phyloP scores from a whole-genome alignment of 2,888 invertebrate genomes.

The Anorthoa munda region DNA sequence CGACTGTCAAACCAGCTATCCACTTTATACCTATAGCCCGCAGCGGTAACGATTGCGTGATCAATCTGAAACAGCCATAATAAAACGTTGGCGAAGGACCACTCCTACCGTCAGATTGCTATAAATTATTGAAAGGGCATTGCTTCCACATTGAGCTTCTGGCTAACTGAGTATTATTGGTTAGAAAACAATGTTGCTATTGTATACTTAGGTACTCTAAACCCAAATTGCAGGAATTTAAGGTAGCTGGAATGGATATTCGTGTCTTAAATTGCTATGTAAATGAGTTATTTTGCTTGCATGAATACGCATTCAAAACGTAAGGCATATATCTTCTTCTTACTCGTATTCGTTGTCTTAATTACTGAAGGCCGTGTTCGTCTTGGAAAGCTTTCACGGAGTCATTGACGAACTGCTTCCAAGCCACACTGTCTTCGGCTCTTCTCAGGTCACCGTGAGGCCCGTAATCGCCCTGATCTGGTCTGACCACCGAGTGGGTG shows the following conservation, averaged over 20 bases:
- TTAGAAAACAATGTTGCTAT: slow-evolving; percentile 15
- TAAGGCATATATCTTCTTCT: too few species aligned
- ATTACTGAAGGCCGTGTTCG: too few species aligned
- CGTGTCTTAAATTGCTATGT: background rate
- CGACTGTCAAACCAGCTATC: background rate
- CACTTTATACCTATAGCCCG: slow-evolving; percentile 13
- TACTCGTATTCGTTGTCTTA: too few species aligned
- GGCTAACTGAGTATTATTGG: slow-evolving; percentile 25
- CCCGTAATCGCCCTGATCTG: too few species aligned
- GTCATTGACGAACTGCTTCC: too few species aligned
- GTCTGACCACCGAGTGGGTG: too few species aligned
- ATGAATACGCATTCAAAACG: background rate
- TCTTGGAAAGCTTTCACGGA: too few species aligned
- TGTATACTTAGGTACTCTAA: background rate
- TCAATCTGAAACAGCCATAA: slow-evolving; percentile 19
- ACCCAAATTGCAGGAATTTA: background rate
- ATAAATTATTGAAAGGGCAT: slow-evolving; percentile 46
- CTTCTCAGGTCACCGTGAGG: too few species aligned
- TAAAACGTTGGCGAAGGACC: slow-evolving; percentile 33
- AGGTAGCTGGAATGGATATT: background rate
- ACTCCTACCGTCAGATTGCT: slow-evolving; percentile 31
- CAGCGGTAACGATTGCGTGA: slow-evolving; percentile 30
- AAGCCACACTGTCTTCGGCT: too few species aligned
- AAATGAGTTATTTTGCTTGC: background rate
- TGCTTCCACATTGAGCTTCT: slow-evolving; percentile 38